phyloP scores from a whole-genome alignment of 2,113 vertebrate genomes.

The Nicator chloris region DNA sequence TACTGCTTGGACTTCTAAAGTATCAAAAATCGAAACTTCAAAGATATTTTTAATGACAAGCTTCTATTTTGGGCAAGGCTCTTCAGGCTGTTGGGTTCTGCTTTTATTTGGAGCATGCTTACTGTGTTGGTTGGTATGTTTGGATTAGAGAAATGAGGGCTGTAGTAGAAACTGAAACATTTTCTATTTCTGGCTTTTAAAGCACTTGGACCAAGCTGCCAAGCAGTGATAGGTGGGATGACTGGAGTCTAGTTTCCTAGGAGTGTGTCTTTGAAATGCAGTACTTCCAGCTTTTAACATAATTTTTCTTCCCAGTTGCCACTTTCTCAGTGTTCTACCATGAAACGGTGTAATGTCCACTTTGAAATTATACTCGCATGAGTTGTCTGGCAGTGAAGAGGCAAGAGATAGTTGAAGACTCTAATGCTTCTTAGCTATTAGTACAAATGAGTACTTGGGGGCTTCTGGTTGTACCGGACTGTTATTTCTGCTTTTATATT shows the following conservation, averaged over 20 bases:
- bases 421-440: not conserved
- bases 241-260: not conserved
- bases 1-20: not conserved
- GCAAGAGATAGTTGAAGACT: not conserved
- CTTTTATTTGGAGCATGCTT: not conserved
- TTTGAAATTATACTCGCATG: not conserved
- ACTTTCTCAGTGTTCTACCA: not conserved
- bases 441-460: not conserved
- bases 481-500: not conserved
- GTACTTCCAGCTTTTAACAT: not conserved
- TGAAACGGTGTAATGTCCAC: not conserved
- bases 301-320: not conserved
- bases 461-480: not conserved
- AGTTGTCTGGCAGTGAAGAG: not conserved
- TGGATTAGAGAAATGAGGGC: not conserved
- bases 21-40: not conserved
- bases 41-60: not conserved
- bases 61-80: not conserved
- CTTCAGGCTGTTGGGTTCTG: not conserved
- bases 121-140: not conserved
- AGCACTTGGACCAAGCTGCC: not conserved
- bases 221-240: not conserved
- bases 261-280: not conserved
- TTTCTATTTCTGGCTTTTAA: not conserved
- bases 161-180: not conserved